These are phyloP conservation scores for Tiliacea citrago DNA, from an alignment of 2,888 invertebrate genomes.

Conservation along the genomic window DNA sequence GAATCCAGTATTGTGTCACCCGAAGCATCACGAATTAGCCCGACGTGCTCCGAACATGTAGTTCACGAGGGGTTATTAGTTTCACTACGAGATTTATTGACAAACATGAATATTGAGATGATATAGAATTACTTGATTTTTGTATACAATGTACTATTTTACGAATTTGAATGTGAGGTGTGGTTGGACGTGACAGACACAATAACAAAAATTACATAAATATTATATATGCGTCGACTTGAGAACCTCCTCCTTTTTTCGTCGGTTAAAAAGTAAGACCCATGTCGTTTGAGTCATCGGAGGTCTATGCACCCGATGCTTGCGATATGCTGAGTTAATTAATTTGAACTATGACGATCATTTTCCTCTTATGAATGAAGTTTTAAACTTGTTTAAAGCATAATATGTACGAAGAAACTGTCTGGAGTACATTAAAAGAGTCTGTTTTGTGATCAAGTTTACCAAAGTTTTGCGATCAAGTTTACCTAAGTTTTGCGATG, in stretches of 20 bases:
- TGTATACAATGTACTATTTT: not conserved
- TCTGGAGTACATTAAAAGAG: not conserved
- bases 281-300: no score
- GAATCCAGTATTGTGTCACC: conserved; percentile 70
- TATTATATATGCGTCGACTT: not conserved
- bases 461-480: not conserved
- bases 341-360: not conserved
- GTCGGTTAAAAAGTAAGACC: not conserved
- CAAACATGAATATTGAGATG: conserved; percentile 26
- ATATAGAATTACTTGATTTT: conserved; percentile 14
- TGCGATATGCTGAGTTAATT: not conserved
- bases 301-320: not conserved
- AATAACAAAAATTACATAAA: no score
- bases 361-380: not conserved
- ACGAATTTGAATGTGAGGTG: not conserved
- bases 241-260: not conserved
- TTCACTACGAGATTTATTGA: conserved; percentile 33
- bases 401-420: not conserved
- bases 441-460: not conserved
- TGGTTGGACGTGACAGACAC: not conserved
- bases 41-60: conserved; percentile 61
- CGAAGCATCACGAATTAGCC: conserved; percentile 63
- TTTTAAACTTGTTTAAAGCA: not conserved
- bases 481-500: not conserved
- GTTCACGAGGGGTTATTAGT: conserved; percentile 48